Evolutionary conservation across 2,113 vertebrate genomes (phyloP), one percentile per base, ranked within the genome.

Genomic region (Tympanuchus pallidicinctus): DNA sequence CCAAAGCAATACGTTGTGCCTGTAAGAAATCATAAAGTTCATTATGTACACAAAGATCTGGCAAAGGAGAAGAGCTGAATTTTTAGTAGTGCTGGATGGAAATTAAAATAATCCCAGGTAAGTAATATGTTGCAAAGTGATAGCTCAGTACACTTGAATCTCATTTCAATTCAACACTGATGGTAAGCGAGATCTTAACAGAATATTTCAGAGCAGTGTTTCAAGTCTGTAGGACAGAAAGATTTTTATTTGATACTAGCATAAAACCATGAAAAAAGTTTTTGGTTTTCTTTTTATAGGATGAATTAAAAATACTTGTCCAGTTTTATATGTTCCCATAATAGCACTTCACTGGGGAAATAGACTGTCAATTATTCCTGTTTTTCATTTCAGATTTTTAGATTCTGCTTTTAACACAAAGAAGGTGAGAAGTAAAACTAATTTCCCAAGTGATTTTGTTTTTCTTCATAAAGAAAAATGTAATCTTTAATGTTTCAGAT

Each of bases 31-130:
- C 95, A 83, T 76, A 63, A 94, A 94, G 82, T 97, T 96, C 96
- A 91, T 97, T 97, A 95, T 89, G 74, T 96, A 69, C 92, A 86
- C 70, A 78, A 76, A 8, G 25, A 92, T 79, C 70, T 80, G 82
- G 88, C 67, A 80, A 71, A 63, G 50, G 80, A 92, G 82, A 56
- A 91, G 92, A 95, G 25, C 61, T 92, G 95, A 97, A 97, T 96
- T 96, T 96, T 97, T 93, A 97, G 95, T 89, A 96, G 89, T 43
- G 50, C 45, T 72, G 73, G 82, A 93, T 96, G 86, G 96, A 97
- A 97, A 97, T 96, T 96, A 97, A 97, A 97, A 95, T 81, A 95
- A 95, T 95, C 88, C 81, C 88, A 86, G 56, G 64, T 96, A 95
- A 95, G 94, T 97, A 97, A 95, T 97, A 93, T 86, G 61, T 91